Evolutionary conservation across 1,140 invertebrate genomes (phyloP).

Genomic region (Solenopsis fugax): DNA sequence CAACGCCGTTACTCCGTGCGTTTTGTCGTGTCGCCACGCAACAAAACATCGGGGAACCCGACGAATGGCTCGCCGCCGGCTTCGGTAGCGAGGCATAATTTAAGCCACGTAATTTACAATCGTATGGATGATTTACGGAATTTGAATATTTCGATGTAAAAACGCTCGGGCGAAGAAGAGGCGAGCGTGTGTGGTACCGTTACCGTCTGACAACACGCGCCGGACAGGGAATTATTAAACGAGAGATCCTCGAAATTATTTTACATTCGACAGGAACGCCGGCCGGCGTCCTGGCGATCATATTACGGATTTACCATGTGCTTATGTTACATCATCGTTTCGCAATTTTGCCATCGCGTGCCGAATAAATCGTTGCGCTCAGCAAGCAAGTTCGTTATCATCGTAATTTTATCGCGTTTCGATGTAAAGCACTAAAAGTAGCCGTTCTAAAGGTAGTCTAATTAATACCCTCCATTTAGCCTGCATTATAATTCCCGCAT

Average conservation of each 20-base stretch:
- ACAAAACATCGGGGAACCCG: conserved; percentile 35
- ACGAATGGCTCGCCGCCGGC: background rate
- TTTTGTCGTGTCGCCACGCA: conserved; percentile 14
- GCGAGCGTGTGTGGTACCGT: conserved; percentile 16
- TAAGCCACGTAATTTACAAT: conserved; percentile 50
- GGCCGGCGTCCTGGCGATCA: background rate
- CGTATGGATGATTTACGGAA: conserved; percentile 51
- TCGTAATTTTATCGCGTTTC: conserved; percentile 1
- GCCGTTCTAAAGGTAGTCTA: background rate
- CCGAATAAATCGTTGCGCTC: background rate
- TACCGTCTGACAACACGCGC: background rate
- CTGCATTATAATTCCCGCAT: background rate
- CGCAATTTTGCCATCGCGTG: background rate
- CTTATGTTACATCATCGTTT: conserved; percentile 22
- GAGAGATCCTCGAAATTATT: background rate
- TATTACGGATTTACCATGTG: background rate
- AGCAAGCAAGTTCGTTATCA: background rate
- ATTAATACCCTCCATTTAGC: background rate
- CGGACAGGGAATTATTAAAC: conserved; percentile 18
- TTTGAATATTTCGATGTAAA: conserved; percentile 30
- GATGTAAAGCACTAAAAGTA: background rate
- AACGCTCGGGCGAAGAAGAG: background rate
- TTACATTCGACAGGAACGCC: conserved; percentile 17
- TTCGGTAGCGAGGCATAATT: conserved; percentile 39
- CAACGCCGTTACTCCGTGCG: conserved; percentile 25